Evolutionary conservation across 30 jellyfish, hydroid and myxozoan genomes (phyloP), one percentile per base, ranked within the genome.

Genomic region (Aurelia coerulea): DNA sequence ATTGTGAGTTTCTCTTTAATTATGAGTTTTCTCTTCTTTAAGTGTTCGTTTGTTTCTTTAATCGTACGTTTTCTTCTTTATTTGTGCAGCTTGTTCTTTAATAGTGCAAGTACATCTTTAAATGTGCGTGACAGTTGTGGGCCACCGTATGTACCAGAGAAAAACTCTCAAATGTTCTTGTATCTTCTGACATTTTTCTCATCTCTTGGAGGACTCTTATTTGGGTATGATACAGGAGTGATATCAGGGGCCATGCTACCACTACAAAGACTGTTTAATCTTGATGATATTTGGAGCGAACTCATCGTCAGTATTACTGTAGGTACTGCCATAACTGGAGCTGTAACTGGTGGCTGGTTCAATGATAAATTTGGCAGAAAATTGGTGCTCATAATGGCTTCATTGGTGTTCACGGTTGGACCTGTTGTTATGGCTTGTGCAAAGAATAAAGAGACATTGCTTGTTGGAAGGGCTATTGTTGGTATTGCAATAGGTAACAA

Each of bases 141-240:
- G n/a, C n/a, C n/a, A n/a, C n/a, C n/a, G n/a, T n/a, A 46, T 5
- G 56, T 46, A 46, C 14, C 14, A 46, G 56, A 46, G 56, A 46
- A 46, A 46, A 46, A 46, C 14, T 46, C 56, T 46, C 56, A 46
- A 46, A 46, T 46, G 15, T 46, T 46, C 56, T 46, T 89, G 51
- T 84, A 83, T 75, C 62, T 73, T 34, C 95, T 94, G 80, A 67
- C 97, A 23, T 74, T 89, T 64, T 83, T 94, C 65, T 90, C 99
- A 32, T 97, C 99, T 39, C 86, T 94, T 65, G 99, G 99, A 2
- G 99, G 99, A 5, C 79, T 94, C 71, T 69, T 94, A 41, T 94
- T 94, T 72, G 99, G 99, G 8, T 94, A 94, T 77, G 99, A 94
- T 74, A 94, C 99, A 13, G 99, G 99, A 1, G 99, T 94, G 4